Evolutionary conservation across 2,888 invertebrate genomes (phyloP).

Genomic region (Rhyacophila evoluta): DNA sequence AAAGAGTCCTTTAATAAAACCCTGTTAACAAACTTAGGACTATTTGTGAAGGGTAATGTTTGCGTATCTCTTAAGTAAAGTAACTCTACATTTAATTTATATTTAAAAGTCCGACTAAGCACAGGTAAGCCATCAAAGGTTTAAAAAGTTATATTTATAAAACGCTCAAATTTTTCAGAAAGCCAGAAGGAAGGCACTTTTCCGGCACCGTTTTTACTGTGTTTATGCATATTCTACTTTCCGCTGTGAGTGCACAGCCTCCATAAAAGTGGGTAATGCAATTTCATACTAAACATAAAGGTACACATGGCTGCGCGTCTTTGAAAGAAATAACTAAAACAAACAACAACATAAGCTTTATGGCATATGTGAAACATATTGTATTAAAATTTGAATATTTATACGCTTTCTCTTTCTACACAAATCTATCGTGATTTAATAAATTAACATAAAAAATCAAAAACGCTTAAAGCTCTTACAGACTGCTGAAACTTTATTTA

Average conservation of each 20-base stretch:
- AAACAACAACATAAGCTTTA: slow-evolving; percentile 26
- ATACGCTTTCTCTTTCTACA: too few species aligned
- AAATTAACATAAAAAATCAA: too few species aligned
- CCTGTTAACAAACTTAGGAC: too few species aligned
- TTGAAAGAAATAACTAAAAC: slow-evolving; percentile 37
- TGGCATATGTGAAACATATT: not conserved
- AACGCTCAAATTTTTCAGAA: not conserved
- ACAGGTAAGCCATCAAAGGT: not conserved
- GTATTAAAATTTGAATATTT: not conserved
- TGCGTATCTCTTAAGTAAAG: too few species aligned
- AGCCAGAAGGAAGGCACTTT: slow-evolving; percentile 28
- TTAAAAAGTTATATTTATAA: slow-evolving; percentile 2
- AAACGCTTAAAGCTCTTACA: too few species aligned
- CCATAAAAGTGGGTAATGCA: slow-evolving; percentile 47
- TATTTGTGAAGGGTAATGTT: too few species aligned
- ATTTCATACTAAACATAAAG: slow-evolving; percentile 43
- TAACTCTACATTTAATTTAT: not conserved
- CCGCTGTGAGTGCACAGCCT: slow-evolving; percentile 29
- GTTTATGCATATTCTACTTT: slow-evolving; percentile 35
- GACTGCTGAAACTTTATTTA: too few species aligned
- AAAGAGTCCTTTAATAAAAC: too few species aligned
- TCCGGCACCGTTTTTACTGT: slow-evolving; percentile 30
- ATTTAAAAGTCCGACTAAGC: not conserved
- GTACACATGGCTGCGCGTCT: slow-evolving; percentile 39
- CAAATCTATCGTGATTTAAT: too few species aligned